These are phyloP conservation scores for Nixonia krombeini DNA, from an alignment of 1,140 invertebrate species.

Conservation along the genomic window DNA sequence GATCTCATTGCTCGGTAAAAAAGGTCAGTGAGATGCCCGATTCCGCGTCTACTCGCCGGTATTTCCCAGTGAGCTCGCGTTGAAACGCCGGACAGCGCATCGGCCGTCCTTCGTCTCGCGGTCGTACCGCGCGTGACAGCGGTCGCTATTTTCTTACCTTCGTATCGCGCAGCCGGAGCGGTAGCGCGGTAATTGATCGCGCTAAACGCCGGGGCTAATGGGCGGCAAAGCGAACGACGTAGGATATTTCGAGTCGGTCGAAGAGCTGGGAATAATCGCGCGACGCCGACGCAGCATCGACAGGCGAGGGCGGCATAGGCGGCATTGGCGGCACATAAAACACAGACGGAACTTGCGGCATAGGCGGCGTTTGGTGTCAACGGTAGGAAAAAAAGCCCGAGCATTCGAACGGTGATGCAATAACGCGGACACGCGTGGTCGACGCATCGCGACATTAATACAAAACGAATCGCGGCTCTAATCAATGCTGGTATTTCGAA, in stretches of 20 bases:
- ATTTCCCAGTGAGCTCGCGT: constrained; percentile 2
- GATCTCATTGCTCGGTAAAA: too few species aligned
- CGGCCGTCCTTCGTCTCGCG: too few species aligned
- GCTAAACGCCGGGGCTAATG: constrained; percentile 67
- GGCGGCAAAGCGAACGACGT: too few species aligned
- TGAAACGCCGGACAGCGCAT: too few species aligned
- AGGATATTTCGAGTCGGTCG: constrained; percentile 53
- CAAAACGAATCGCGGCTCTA: too few species aligned
- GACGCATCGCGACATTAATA: not conserved
- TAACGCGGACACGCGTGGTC: not conserved
- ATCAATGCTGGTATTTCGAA: too few species aligned
- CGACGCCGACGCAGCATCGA: constrained; percentile 31
- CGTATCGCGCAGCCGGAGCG: too few species aligned
- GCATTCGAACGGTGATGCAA: not conserved
- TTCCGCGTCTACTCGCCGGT: too few species aligned
- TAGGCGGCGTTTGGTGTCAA: too few species aligned
- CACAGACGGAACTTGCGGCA: too few species aligned
- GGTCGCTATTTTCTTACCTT: constrained; percentile 9
- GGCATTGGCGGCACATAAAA: too few species aligned
- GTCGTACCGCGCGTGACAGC: constrained; percentile 11
- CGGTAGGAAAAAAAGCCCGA: not conserved
- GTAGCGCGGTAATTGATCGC: constrained; percentile 65
- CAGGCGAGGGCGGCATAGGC: not conserved
- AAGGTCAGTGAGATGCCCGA: too few species aligned
- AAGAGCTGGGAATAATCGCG: constrained; percentile 67